phyloP scores from a whole-genome alignment of 2,888 invertebrate genomes.

The Boloria selene region DNA sequence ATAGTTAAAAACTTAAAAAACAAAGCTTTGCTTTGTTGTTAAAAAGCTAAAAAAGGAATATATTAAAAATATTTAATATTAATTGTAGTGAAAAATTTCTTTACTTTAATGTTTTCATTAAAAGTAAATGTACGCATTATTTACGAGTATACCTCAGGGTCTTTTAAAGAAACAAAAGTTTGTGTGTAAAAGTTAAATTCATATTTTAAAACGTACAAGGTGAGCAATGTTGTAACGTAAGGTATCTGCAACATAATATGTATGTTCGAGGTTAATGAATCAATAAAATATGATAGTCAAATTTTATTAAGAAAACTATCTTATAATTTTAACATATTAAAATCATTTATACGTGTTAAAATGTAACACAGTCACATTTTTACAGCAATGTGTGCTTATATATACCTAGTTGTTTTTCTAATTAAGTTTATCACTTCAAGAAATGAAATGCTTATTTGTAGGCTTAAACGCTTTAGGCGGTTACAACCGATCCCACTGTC shows the following conservation, averaged over 20 bases:
- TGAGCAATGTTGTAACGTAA: slow-evolving; percentile 20
- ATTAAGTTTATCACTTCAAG: no score
- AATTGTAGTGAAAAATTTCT: no score
- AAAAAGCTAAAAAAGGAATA: no score
- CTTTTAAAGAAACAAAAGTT: background rate
- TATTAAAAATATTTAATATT: no score
- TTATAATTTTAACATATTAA: slow-evolving; percentile 34
- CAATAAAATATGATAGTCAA: slow-evolving; percentile 28
- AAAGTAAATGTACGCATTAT: slow-evolving; percentile 3
- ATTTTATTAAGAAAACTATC: slow-evolving; percentile 54
- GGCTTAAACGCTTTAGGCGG: no score
- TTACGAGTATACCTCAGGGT: background rate
- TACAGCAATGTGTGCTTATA: no score
- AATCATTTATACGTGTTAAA: slow-evolving; percentile 17
- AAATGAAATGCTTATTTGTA: no score
- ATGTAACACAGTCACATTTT: background rate
- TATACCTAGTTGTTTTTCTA: no score
- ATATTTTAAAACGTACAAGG: slow-evolving; percentile 21
- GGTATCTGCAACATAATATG: slow-evolving; percentile 14
- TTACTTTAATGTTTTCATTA: background rate
- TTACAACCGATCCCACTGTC: no score
- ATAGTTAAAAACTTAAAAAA: no score
- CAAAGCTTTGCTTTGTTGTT: no score
- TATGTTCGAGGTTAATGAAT: slow-evolving; percentile 30
- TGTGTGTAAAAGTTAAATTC: background rate